Base-by-base conservation (phyloP, 2,888 invertebrate species). In the Oscheius sp. region DNA sequence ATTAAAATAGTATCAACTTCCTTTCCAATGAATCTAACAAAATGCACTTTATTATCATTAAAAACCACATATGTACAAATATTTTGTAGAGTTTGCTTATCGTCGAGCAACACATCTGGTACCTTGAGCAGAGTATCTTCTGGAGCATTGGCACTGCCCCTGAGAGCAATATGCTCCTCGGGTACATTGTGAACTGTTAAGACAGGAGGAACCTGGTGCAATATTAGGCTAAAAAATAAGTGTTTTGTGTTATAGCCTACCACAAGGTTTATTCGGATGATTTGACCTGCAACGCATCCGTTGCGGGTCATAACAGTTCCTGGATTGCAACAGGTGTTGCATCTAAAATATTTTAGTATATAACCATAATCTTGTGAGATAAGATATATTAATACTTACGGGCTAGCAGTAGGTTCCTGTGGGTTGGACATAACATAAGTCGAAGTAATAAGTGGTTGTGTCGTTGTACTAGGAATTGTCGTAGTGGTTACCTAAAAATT, bases 71-170 rank as follows among this genome's bases (percentile, higher is more conserved):
- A 32, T 54, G 33, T 54, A 54, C 54, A 54, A 20, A 54, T 32
- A 54, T 20, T 5, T 32, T 33, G 5, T 33, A 17, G 3, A 54
- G 6, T 47, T 20, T 8, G 28, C 8, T 49, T 20, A 64, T 24
- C 51, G 50, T 22, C 64, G 20, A 14, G 38, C 30, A n/a, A 75
- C 68, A 38, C 75, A 75, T 59, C 67, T 72, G n/a, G 71, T 70
- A 63, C 75, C 75, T 50, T 70, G 75, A 56, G 73, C 68, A 41
- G 71, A 70, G 50, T 71, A 76, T 30, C 76, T 73, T 54, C 64
- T 72, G 24, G 76, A 72, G 36, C 76, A 76, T 26, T 67, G 28
- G 49, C 69, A 72, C 12, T 54, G 32, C 9, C 72, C 72, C 14
- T 44, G 51, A 3, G 45, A 28, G 26, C 72, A 72, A 36, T 67